These are phyloP conservation scores for Drosophila sordidula DNA, from an alignment of 2,888 invertebrate species.

Conservation along the genomic window DNA sequence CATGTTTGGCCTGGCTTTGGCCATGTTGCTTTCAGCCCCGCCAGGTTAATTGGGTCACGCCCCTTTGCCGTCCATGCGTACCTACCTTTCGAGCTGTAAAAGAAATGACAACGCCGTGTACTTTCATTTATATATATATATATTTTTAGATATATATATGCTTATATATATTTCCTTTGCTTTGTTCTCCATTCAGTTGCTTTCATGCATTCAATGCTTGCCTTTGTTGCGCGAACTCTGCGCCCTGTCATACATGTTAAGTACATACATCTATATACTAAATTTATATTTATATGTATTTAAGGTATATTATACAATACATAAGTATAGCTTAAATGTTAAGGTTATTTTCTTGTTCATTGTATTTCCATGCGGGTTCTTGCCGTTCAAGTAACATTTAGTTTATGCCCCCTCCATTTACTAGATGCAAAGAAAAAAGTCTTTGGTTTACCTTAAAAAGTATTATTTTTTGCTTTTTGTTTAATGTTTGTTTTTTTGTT, in stretches of 20 bases:
- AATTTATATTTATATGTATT: slow-evolving; percentile 36
- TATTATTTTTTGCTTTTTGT: slow-evolving; percentile 50
- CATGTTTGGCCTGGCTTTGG: slow-evolving; percentile 5
- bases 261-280: slow-evolving; percentile 68
- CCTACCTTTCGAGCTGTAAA: slow-evolving; percentile 54
- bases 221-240: slow-evolving; percentile 53
- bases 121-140: slow-evolving; percentile 53
- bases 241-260: slow-evolving; percentile 54
- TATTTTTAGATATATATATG: slow-evolving; percentile 35
- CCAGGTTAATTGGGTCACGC: slow-evolving; percentile 67
- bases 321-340: slow-evolving; percentile 66
- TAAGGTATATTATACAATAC: slow-evolving; percentile 65
- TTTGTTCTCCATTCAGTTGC: slow-evolving; percentile 68
- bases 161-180: slow-evolving; percentile 56
- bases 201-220: slow-evolving; percentile 72
- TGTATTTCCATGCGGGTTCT: slow-evolving; percentile 28
- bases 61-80: slow-evolving; percentile 26
- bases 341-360: slow-evolving; percentile 42
- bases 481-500: slow-evolving; percentile 18
- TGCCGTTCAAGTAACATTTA: slow-evolving; percentile 55
- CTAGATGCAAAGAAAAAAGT: slow-evolving; percentile 83
- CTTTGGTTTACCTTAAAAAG: slow-evolving; percentile 84
- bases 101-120: slow-evolving; percentile 63
- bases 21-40: background rate
- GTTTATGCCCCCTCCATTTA: slow-evolving; percentile 56